Evolutionary conservation across 2,797 vertebrate genomes (phyloP).

Genomic region (Vireo griseus): DNA sequence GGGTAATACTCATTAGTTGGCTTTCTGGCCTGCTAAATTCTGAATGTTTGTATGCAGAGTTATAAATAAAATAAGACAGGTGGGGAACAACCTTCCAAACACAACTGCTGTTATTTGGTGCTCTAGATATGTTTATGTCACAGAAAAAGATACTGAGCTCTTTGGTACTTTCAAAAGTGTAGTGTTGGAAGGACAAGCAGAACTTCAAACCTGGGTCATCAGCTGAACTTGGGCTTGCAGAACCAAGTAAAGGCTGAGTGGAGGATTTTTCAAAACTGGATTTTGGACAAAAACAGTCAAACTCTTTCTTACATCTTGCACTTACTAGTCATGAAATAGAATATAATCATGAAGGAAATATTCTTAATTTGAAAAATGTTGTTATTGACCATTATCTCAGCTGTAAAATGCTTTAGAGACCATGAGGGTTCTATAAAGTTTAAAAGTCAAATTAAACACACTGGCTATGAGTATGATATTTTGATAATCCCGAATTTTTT

Average conservation of each 20-base stretch:
- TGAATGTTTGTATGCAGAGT: neutral
- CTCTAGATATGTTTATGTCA: neutral
- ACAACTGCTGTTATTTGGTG: neutral
- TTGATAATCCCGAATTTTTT: neutral
- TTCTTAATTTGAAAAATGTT: neutral
- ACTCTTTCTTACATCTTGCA: neutral
- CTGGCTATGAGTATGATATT: fast-evolving
- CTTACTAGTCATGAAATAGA: neutral
- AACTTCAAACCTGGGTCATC: neutral
- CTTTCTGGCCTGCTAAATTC: neutral
- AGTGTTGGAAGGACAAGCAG: neutral
- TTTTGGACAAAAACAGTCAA: neutral
- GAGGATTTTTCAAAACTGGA: neutral
- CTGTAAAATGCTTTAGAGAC: neutral
- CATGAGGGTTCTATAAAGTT: neutral
- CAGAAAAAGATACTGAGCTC: neutral
- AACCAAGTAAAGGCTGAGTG: neutral
- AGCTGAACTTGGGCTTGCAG: neutral
- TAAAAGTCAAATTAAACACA: neutral
- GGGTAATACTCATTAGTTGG: neutral
- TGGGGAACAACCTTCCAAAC: neutral
- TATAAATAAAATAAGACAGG: neutral
- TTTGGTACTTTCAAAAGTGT: neutral
- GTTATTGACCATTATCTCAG: neutral
- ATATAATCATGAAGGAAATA: neutral